phyloP scores from a whole-genome alignment of 2,113 vertebrate genomes.

The Dipodomys stephensi region DNA sequence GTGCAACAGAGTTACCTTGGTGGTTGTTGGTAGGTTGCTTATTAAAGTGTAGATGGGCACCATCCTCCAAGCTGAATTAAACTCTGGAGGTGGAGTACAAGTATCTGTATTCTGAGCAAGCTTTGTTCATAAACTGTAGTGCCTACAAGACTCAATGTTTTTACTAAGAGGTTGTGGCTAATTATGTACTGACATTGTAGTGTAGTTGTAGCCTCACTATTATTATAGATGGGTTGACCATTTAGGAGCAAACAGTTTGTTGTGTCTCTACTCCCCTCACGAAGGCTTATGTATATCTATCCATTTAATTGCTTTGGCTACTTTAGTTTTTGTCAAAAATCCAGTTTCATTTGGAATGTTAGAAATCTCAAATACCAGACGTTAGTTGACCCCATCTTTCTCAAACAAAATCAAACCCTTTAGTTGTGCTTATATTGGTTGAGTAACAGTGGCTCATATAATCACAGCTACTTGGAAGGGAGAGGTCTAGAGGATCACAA shows the following conservation, averaged over 20 bases:
- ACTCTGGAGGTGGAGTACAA: not conserved
- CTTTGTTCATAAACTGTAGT: not conserved
- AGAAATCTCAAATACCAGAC: constrained; percentile 32
- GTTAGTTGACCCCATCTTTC: not conserved
- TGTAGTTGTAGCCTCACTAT: not conserved
- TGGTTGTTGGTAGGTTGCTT: not conserved
- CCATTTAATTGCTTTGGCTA: constrained; percentile 42
- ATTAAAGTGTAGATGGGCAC: not conserved
- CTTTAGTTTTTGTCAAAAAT: constrained; percentile 29
- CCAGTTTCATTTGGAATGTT: not conserved
- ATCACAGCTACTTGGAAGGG: no score
- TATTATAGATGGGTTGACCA: not conserved
- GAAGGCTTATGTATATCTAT: constrained; percentile 9
- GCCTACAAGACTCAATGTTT: not conserved
- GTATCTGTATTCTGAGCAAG: not conserved
- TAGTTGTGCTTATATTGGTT: not conserved
- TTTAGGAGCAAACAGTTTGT: not conserved
- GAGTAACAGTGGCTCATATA: no score
- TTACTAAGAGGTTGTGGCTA: not conserved
- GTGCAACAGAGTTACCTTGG: not conserved
- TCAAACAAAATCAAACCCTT: constrained; percentile 20
- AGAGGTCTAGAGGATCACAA: no score
- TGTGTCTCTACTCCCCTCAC: not conserved
- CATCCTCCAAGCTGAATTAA: not conserved
- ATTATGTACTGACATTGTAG: constrained; percentile 10